Evolutionary conservation across 2,888 invertebrate species (phyloP), one percentile per base, ranked within the genome.

Genomic region (Eremobia ochroleuca): DNA sequence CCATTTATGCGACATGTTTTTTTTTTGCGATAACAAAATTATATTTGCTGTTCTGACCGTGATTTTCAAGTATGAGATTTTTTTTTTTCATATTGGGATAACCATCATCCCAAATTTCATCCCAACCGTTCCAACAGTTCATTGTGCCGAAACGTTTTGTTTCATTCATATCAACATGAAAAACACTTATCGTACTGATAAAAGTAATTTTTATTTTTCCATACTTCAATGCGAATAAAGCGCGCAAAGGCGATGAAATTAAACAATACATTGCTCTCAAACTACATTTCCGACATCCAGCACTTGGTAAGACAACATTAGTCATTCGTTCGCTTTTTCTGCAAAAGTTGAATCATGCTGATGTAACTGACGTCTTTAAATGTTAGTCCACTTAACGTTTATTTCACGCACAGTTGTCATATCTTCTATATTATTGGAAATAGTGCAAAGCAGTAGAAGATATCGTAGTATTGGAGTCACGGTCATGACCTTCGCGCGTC

Each of bases 401-500:
- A 40, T 46, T 31, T 58, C 58, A 34, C 25, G 40, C 46, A 71
- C n/a, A n/a, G 21, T 75, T 49, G 15, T 13, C 15, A 34, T 34
- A 43, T 34, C 34, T 43, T 46, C 18, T 61, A 52, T 68, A 37
- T n/a, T 49, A 73, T 73, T 79, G 21, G 37, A 76, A 79, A 66
- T 62, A 77, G 62, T 77, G 65, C 70, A 71, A 52, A 58, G 28
- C 34, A 37, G 61, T 80, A 40, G 64, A n/a, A 76, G 77, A 58
- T 87, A 75, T 79, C 55, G 75, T 73, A 34, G 62, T 70, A 84
- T 83, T 73, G 77, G 82, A 90, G 89, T 90, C 91, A 92, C 82
- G 92, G 92, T 73, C 91, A 76, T 87, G 91, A 90, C 92, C 92
- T 92, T 92, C 90, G 83, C 84, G 85, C 86, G 77, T 79, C 82